Base-by-base conservation (phyloP, 2,113 vertebrate genomes). In the Phasianus colchicus region DNA sequence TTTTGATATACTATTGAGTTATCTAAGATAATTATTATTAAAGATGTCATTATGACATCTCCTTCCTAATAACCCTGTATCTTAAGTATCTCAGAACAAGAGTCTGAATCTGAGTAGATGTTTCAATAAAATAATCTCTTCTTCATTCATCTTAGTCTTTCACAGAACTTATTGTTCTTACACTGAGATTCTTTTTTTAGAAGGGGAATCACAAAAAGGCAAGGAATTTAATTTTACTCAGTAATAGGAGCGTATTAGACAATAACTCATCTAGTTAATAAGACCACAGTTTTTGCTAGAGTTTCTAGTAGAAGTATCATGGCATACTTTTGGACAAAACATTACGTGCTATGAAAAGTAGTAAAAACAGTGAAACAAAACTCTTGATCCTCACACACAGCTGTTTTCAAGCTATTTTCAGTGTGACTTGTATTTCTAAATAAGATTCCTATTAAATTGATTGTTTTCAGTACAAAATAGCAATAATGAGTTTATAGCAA, bases 351-450 rank as follows among this genome's bases (percentile, higher is more conserved):
- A 12, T 71, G 79, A 60, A 83, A 91, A 60, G 22, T 65, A 91
- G 63, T 52, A 91, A 87, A 79, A 67, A 6, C 34, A 80, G 32
- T n/a, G 79, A 70, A 52, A 2, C 5, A 60, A 50, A 86, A 71
- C 14, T 43, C 36, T 79, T 72, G 69, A 55, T 83, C 21, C 34
- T 83, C 34, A 65, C 34, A 52, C 19, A 34, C 13, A 78, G 38
- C 75, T 91, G 38, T 78, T 93, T 20, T 38, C 79, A 89, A 81
- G 18, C 22, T 77, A 72, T 22, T 80, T 92, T 86, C 32, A 83
- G 32, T 15, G 88, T 86, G 55, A 72, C 83, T 89, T 66, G 29
- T 89, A 47, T 88, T 95, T 94, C 47, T 92, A 69, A 82, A 74
- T 24, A 71, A 66, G 32, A 42, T 32, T 89, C 65, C 24, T 65